Percentiles rank a stretch among this genome's conserved stretches.
Evolutionary conservation across 2,113 vertebrate genomes (phyloP).

Genomic region (Sciurus niger): DNA sequence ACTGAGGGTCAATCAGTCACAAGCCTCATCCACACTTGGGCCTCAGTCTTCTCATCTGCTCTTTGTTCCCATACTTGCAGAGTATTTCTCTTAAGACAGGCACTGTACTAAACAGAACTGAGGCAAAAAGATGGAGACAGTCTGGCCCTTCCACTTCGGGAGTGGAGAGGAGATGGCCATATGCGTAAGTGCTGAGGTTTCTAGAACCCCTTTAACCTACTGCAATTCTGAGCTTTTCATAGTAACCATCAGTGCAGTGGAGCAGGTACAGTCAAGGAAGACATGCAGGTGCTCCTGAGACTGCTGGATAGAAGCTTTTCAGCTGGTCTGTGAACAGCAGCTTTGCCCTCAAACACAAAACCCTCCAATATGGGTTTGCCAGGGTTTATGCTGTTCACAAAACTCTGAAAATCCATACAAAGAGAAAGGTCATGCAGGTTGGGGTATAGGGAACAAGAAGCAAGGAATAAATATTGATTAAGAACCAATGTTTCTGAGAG

Average conservation of each 20-base stretch:
- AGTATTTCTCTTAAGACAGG: neutral
- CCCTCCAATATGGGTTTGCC: neutral
- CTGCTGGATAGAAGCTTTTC: neutral
- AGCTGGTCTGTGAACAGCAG: neutral
- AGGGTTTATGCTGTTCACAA: neutral
- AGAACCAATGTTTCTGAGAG: neutral
- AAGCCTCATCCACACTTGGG: accelerated
- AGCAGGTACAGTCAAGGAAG: neutral
- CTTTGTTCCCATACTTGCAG: too few relatives aligned
- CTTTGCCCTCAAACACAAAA: neutral
- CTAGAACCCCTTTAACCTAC: neutral
- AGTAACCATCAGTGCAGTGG: neutral
- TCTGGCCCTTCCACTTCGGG: neutral
- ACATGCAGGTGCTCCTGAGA: neutral
- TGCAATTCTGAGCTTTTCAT: neutral
- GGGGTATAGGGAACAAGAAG: accelerated
- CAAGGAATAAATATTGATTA: neutral
- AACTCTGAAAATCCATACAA: neutral
- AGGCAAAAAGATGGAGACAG: neutral
- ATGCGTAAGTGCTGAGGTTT: neutral
- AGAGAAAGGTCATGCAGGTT: neutral
- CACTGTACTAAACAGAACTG: neutral
- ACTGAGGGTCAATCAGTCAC: neutral
- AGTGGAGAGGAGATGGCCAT: too few relatives aligned
- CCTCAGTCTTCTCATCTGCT: neutral